Percentiles rank a stretch among this genome's conserved stretches.
Conservation (phyloP, 2,797 vertebrate genomes). For the Diplodus sargus region DNA sequence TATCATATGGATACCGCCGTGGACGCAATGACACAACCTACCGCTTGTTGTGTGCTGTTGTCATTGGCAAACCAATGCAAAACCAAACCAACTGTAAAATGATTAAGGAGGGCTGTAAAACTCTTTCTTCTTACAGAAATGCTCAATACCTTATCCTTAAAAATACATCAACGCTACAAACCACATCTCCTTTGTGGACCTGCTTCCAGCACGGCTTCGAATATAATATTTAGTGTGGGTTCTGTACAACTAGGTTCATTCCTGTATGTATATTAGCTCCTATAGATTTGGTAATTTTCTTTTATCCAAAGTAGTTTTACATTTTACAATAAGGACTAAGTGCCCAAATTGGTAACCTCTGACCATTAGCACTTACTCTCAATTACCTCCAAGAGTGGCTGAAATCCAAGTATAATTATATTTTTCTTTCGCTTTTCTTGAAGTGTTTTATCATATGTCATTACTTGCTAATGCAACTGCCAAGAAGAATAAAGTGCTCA, state of each 20-base stretch:
- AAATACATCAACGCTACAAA: background rate
- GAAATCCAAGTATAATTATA: background rate
- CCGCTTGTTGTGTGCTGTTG: no score
- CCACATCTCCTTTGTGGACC: background rate
- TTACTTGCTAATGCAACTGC: background rate
- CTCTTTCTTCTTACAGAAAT: no score
- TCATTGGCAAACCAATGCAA: no score
- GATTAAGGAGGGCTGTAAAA: no score
- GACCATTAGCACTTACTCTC: background rate
- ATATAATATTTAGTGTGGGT: background rate
- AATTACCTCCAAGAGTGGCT: background rate
- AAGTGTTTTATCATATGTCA: background rate
- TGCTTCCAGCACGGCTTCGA: background rate
- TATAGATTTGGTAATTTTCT: conserved; percentile 3
- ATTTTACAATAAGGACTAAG: background rate
- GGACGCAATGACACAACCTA: no score
- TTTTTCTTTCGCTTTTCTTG: background rate
- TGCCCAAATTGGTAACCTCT: conserved; percentile 1
- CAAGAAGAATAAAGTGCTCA: background rate
- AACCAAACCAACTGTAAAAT: no score
- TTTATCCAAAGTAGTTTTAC: background rate
- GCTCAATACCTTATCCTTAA: no score
- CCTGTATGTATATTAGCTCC: background rate
- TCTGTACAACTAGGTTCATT: background rate
- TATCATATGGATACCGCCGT: no score